A percentile compares a stretch with the other conserved stretches of the same genome.
phyloP scores from a whole-genome alignment of 1,140 invertebrate genomes.

The Atta texana region DNA sequence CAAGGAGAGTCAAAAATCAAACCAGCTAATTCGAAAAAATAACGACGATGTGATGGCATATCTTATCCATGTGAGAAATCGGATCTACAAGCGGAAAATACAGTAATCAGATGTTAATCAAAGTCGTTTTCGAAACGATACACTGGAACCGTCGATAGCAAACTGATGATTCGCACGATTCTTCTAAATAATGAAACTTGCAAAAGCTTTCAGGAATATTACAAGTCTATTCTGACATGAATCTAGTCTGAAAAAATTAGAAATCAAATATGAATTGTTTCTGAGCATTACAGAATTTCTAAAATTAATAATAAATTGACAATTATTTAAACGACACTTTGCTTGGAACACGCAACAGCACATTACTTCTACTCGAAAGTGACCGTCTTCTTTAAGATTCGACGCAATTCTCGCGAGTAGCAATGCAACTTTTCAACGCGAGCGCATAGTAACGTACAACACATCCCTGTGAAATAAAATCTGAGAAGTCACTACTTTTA shows the following conservation, averaged over 20 bases:
- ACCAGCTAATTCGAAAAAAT: neutral
- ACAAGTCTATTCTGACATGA: neutral
- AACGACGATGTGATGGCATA: constrained; percentile 13
- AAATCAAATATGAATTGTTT: neutral
- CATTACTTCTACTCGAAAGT: neutral
- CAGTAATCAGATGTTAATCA: constrained; percentile 50
- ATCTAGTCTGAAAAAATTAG: too few species aligned
- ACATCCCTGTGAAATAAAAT: constrained; percentile 10
- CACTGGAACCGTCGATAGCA: neutral
- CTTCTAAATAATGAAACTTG: constrained; percentile 1
- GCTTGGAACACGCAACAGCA: neutral
- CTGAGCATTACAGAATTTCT: neutral
- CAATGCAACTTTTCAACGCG: neutral
- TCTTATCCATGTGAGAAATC: constrained; percentile 47
- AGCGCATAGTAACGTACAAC: neutral
- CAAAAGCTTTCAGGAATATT: neutral
- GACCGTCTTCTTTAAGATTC: neutral
- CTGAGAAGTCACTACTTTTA: constrained; percentile 29
- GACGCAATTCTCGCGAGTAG: neutral
- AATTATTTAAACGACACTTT: neutral
- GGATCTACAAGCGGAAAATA: constrained; percentile 19
- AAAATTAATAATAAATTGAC: neutral
- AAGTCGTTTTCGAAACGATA: constrained; percentile 32
- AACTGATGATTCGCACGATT: neutral
- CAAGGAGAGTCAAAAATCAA: neutral